These are phyloP conservation scores for Eulithis testata DNA, from an alignment of 2,888 invertebrate species.

Conservation along the genomic window DNA sequence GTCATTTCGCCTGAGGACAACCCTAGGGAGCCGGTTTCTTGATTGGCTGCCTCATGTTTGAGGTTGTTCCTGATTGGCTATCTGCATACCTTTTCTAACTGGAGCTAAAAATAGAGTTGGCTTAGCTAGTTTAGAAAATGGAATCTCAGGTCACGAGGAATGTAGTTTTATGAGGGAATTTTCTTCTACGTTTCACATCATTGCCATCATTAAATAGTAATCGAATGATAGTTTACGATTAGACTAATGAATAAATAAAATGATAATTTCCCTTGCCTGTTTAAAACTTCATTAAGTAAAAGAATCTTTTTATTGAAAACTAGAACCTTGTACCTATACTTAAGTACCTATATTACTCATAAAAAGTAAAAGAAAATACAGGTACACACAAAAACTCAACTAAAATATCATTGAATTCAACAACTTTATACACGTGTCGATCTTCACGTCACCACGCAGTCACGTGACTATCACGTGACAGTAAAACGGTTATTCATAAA, in stretches of 20 bases:
- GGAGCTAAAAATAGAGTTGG: constrained; percentile 29
- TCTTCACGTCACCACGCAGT: background rate
- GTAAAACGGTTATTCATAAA: constrained; percentile 21
- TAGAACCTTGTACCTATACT: no score
- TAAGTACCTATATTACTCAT: no score
- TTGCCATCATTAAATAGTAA: background rate
- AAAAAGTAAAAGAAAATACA: no score
- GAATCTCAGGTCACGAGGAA: constrained; percentile 7
- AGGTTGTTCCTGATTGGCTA: constrained; percentile 39
- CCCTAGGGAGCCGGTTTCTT: constrained; percentile 41
- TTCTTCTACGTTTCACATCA: constrained; percentile 2
- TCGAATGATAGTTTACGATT: no score
- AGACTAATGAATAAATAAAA: no score
- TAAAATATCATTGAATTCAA: no score
- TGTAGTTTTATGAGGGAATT: background rate
- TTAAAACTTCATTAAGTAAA: no score
- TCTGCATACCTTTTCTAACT: constrained; percentile 39
- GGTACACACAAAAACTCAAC: no score
- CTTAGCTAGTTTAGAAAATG: constrained; percentile 18
- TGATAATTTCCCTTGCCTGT: no score
- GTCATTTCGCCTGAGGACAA: constrained; percentile 52
- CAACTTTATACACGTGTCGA: background rate
- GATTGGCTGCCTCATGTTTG: constrained; percentile 40
- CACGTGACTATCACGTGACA: constrained; percentile 24
- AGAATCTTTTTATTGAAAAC: no score